Evolutionary conservation across 2,113 vertebrate genomes (phyloP), one percentile per base, ranked within the genome.

Genomic region (Vanacampus margaritifer): DNA sequence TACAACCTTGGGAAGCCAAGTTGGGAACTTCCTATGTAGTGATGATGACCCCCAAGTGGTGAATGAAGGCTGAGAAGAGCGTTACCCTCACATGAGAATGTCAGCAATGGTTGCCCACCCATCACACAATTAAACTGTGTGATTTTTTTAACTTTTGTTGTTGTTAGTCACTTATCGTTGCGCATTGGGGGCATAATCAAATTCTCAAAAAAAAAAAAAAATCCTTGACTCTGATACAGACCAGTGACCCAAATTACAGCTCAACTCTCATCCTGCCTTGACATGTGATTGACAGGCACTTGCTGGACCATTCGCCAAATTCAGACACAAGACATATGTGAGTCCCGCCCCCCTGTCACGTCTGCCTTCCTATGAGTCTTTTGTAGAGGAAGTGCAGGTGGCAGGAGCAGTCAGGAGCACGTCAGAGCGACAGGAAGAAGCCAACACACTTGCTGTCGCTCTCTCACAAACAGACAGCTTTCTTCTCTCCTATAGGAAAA

Each of bases 11-110:
- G 92, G 78, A 87, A 79, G 79, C 86, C 94, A 91, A 96, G 92
- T 91, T 87, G 90, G 74, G 76, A 84, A 74, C 86, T 94, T 91
- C 94, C 91, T 93, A 84, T 88, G 83, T 90, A 88, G 90, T 89
- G 88, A 84, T 89, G 88, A 84, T 89, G 87, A 86, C 69, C 84
- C 79, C 70, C 88, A 87, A 89, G 88, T 91, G 94, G 93, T 89
- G 86, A 91, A 87, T 89, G 78, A 43, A 68, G 82, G 82, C 60
- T 76, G 76, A 86, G 89, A 90, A 91, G 87, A 83, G 87, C 81
- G 88, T 85, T 83, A 81, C 84, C 88, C 83, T 58, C 70, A 78
- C 87, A 60, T 74, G 59, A 79, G 58, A 68, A 68, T 81, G 82
- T 83, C 82, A 74, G 50, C 53, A 67, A 43, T 61, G 56, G 74